Base-by-base conservation (phyloP, 2,797 vertebrate species). In the Danio albolineatus region DNA sequence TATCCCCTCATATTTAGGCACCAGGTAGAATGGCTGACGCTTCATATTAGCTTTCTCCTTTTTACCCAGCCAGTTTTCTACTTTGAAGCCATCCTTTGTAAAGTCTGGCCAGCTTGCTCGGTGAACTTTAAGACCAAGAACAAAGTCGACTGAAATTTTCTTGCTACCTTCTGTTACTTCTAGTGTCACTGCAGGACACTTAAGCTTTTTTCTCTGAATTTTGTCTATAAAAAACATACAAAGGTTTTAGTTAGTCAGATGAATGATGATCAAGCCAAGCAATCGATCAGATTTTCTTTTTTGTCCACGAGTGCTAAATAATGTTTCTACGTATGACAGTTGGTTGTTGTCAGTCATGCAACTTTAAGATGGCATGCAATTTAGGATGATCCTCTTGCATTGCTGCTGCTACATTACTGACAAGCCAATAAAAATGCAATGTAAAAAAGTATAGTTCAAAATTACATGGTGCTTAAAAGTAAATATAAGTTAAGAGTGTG, bases 161-260 rank as follows among this genome's bases (percentile, higher is more conserved):
- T 73, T 28, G 8, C 13, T 75, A 5, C 79, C 86, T 73, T 17
- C 82, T 74, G 74, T 71, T 82, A 92, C 91, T 17, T 85, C 69
- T 70, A 96, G 86, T 5, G 96, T 98, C 84, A 98, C 94, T 53
- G 96, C 96, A 61, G 96, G 96, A 59, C 95, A 93, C 28, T 93
- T 91, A 43, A 0, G 10, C 82, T 89, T 95, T 78, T 89, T 94
- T 53, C 1, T 92, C 19, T 85, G 65, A 73, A 96, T 7, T 1
- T 36, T 7, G 17, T 80, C 85, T 84, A 82, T 8, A 57, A 38
- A 77, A 65, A 19, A 49, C 38, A 71, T 19, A 9, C 1, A 38
- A 54, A 19, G 16, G 12, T 70, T 70, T 39, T 19, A 51, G 0
- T 28, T 28, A 28, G 1, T 28, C 28, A 28, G n/a, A n/a, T 28